Base-by-base conservation (phyloP, 2,113 vertebrate species). In the Andinoacara biseriatus region DNA sequence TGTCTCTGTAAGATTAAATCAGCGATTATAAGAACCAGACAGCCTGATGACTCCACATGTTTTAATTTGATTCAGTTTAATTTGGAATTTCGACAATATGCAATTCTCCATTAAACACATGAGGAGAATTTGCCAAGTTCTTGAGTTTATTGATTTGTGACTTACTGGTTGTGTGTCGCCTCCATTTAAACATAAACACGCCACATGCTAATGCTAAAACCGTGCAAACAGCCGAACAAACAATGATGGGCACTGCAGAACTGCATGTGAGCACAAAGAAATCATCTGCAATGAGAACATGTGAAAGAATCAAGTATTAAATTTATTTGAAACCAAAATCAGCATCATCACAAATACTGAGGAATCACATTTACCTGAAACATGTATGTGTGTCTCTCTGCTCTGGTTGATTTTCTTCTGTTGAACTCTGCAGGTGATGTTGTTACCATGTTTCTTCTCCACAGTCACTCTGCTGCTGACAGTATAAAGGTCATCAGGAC, bases 101-200 rank as follows among this genome's bases (percentile, higher is more conserved):
- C n/a, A n/a, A 38, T n/a, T 62, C 0, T 10, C 60, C 13, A 62
- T n/a, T 7, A n/a, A 38, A 62, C 1, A 0, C 60, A 22, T 14
- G 0, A 14, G 60, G 38, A 62, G 0, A 62, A 62, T 38, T 62
- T 38, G 0, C 60, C 33, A 13, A 0, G 0, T 62, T n/a, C 31
- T 3, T 2, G 3, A 35, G 31, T 18, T 35, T 62, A 0, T 62
- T 2, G 0, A 38, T 62, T 4, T 35, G 2, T 58, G 13, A 76
- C 60, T 65, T 35, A 65, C 72, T 46, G 11, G 0, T 24, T 5
- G 3, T 2, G 4, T 24, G 22, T 24, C 35, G 13, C 43, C 35
- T 14, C 2, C 59, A 15, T 74, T 81, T 81, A 2, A 22, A 77
- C 1, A 57, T 10, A 11, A 59, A 15, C 10, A 69, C 15, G 20